Conservation (phyloP, 2,888 invertebrate species). For the Sceliomorpha sp. region DNA sequence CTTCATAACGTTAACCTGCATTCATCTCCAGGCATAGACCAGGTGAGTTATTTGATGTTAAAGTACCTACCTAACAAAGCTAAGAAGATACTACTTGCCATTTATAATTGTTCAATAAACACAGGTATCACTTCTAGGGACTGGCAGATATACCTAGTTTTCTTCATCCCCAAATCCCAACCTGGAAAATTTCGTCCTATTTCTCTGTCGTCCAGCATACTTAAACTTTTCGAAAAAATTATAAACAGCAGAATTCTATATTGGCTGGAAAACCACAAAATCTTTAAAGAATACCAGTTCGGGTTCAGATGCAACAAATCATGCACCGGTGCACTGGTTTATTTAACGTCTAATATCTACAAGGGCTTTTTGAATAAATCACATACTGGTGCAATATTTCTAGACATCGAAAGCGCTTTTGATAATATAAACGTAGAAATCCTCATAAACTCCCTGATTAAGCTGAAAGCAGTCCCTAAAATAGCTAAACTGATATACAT, state of each 20-base stretch:
- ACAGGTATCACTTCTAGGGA: no score
- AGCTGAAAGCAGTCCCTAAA: not conserved
- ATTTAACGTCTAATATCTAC: not conserved
- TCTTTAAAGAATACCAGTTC: not conserved
- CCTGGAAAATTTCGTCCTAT: not conserved
- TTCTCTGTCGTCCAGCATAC: not conserved
- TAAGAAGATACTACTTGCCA: no score
- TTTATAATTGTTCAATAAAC: no score
- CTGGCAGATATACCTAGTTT: not conserved
- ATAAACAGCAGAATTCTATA: not conserved
- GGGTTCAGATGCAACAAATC: not conserved
- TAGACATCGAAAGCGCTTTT: not conserved
- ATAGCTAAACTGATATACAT: not conserved
- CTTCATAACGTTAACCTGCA: no score
- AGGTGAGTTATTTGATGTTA: not conserved
- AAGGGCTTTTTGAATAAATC: not conserved
- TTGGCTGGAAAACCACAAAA: not conserved
- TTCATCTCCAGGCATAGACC: no score
- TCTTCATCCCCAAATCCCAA: not conserved
- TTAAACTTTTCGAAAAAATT: not conserved
- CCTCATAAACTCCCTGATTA: no score
- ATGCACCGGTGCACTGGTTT: not conserved
- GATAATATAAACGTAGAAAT: not conserved
- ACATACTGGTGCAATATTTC: not conserved
- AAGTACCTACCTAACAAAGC: not conserved